phyloP scores from a whole-genome alignment of 2,797 vertebrate genomes.

The Sarcophilus harrisii region DNA sequence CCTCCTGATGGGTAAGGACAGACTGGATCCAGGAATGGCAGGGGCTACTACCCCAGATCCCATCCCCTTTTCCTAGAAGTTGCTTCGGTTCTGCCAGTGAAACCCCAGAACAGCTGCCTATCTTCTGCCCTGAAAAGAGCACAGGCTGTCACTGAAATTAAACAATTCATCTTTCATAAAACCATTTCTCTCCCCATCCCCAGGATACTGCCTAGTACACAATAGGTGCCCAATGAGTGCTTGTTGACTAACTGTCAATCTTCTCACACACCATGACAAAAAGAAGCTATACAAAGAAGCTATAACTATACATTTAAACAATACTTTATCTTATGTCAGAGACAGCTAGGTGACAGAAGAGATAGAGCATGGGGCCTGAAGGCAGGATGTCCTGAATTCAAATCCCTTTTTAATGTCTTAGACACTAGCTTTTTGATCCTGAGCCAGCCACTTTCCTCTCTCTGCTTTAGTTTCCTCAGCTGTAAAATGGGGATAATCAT shows the following conservation, averaged over 20 bases:
- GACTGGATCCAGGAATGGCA: not conserved
- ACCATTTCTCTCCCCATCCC: not conserved
- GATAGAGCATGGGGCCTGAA: not conserved
- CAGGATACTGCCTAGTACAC: not conserved
- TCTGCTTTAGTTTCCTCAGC: not conserved
- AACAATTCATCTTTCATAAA: not conserved
- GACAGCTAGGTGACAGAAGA: not conserved
- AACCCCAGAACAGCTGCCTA: not conserved
- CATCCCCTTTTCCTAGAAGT: not conserved
- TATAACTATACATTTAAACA: not conserved
- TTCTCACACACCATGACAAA: not conserved
- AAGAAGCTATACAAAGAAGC: too few relatives aligned
- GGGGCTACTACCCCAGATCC: not conserved
- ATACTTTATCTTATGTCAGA: not conserved
- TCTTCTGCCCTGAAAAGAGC: not conserved
- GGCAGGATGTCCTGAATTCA: not conserved
- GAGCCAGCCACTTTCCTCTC: not conserved
- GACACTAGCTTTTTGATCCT: not conserved
- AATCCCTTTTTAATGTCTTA: not conserved
- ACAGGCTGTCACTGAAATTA: not conserved
- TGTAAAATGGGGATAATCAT: not conserved
- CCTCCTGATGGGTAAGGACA: constrained; percentile 88
- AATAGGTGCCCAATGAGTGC: not conserved
- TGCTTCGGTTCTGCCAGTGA: not conserved
- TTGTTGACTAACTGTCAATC: not conserved